These are phyloP conservation scores for Streptopelia turtur DNA, from an alignment of 2,797 vertebrate genomes.

Conservation along the genomic window DNA sequence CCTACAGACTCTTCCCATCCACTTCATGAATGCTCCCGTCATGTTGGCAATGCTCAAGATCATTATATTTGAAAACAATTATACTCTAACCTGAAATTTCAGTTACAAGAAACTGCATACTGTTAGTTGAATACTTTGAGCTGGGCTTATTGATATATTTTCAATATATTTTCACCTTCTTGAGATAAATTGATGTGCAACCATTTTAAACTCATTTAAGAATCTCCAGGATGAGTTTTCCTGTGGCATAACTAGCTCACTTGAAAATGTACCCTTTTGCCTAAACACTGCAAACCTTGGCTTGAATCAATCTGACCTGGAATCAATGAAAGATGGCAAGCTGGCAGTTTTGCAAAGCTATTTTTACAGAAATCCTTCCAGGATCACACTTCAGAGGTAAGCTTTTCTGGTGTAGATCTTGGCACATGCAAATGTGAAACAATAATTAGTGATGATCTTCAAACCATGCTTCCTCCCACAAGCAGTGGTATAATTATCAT, in stretches of 20 bases:
- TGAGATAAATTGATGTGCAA: background rate
- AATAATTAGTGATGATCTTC: slow-evolving; percentile 17
- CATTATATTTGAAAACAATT: background rate
- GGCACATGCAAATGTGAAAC: slow-evolving; percentile 36
- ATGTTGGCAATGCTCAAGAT: background rate
- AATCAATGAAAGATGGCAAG: background rate
- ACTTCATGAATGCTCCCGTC: background rate
- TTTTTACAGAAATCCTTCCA: background rate
- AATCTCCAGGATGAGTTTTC: background rate
- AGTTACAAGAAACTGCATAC: background rate
- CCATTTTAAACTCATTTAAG: background rate
- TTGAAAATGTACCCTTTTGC: background rate
- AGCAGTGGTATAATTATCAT: slow-evolving; percentile 18
- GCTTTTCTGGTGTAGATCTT: background rate
- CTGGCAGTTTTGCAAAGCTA: background rate
- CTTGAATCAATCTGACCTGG: background rate
- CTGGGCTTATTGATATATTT: background rate
- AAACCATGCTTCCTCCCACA: slow-evolving; percentile 50
- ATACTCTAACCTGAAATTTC: background rate
- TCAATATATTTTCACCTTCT: background rate
- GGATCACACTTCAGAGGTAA: background rate
- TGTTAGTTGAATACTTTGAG: background rate
- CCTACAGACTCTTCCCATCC: background rate
- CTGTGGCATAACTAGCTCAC: background rate
- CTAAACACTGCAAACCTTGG: background rate